Conservation (phyloP, 37 sponge, comb jelly and placozoan species). For the Halichondria panicea region DNA sequence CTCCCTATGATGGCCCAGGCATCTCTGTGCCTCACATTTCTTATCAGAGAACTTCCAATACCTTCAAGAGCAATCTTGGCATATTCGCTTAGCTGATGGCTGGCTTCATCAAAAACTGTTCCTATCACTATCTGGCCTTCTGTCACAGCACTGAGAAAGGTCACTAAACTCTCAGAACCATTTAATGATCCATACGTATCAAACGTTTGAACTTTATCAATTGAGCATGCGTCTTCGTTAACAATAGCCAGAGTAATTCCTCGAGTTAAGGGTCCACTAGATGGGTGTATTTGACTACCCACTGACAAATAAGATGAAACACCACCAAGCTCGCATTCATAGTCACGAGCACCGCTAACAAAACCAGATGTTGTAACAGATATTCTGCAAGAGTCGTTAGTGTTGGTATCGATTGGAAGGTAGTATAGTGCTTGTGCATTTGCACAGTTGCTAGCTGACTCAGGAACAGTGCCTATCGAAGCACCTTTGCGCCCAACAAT, state of each 20-base stretch:
- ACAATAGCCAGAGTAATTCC: not conserved
- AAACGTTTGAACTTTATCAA: not conserved
- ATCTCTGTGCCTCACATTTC: not conserved
- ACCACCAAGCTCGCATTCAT: not conserved
- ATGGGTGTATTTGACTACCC: not conserved
- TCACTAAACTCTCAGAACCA: no score
- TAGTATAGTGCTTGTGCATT: not conserved
- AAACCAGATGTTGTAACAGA: no score
- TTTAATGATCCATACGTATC: not conserved
- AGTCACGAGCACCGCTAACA: no score
- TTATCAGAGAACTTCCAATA: not conserved
- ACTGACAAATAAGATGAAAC: not conserved
- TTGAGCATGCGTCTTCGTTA: not conserved
- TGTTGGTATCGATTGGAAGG: not conserved
- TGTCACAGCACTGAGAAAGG: no score
- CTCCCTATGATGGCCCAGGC: no score
- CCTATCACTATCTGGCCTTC: not conserved
- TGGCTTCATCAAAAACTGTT: not conserved
- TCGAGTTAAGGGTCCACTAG: not conserved
- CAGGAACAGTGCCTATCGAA: no score
- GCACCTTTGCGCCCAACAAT: no score
- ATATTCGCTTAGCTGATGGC: not conserved
- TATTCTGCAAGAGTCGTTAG: no score
- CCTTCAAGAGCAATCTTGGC: not conserved
- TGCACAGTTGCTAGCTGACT: not conserved